Conservation (phyloP, 2,113 vertebrate species). For the Dasyornis broadbenti region DNA sequence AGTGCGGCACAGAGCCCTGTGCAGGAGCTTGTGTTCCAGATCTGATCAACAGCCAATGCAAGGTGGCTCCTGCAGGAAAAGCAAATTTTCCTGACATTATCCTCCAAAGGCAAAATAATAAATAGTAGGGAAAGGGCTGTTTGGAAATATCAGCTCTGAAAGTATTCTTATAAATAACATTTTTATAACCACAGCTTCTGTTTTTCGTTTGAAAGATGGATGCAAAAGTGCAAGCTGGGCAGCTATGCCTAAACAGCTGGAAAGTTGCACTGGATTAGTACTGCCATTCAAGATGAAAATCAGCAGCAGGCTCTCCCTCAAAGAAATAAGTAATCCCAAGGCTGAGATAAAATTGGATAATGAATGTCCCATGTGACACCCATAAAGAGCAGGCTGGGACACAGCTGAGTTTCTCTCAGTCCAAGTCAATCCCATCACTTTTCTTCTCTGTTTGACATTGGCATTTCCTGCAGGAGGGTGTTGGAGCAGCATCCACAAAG, state of each 20-base stretch:
- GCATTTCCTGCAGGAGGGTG: neutral
- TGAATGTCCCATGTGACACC: neutral
- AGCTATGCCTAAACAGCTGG: neutral
- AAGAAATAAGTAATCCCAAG: neutral
- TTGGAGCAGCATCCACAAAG: neutral
- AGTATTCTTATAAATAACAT: neutral
- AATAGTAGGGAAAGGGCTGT: neutral
- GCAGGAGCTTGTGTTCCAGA: no score
- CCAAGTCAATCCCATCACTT: neutral
- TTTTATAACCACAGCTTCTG: neutral
- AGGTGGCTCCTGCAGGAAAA: neutral
- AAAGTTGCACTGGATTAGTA: neutral
- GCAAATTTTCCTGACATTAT: neutral
- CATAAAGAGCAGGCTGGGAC: neutral
- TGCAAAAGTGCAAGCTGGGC: neutral
- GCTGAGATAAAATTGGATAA: neutral
- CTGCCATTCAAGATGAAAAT: neutral
- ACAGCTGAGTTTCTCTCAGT: neutral
- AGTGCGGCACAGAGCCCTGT: accelerated
- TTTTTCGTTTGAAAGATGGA: neutral
- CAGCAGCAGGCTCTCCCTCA: neutral
- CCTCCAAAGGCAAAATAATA: neutral
- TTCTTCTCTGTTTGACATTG: neutral
- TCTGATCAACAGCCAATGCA: neutral
- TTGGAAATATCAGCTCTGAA: neutral